These are phyloP conservation scores for Dromas ardeola DNA, from an alignment of 2,113 vertebrate species.

Conservation along the genomic window DNA sequence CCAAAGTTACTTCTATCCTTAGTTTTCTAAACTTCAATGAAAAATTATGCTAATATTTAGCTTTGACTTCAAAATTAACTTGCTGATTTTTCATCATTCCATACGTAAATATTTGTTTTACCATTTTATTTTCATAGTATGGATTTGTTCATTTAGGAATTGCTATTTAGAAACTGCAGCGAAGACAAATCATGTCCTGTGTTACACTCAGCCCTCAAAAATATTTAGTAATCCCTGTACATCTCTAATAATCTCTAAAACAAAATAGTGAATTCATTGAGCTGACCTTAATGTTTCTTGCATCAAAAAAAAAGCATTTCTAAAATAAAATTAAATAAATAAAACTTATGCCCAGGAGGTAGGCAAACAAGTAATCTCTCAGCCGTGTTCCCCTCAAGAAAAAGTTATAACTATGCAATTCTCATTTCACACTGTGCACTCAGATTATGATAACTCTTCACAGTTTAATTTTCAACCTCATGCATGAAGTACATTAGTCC, in stretches of 20 bases:
- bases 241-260: not conserved
- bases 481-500: not conserved
- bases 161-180: not conserved
- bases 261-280: not conserved
- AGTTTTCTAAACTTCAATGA: not conserved
- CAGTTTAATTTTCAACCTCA: not conserved
- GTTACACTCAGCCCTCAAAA: not conserved
- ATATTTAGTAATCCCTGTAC: not conserved
- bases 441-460: not conserved
- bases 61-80: not conserved
- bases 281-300: not conserved
- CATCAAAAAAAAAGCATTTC: not conserved
- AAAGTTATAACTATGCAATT: not conserved
- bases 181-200: not conserved
- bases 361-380: not conserved
- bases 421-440: not conserved
- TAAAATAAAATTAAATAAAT: not conserved
- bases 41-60: not conserved
- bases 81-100: not conserved
- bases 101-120: not conserved
- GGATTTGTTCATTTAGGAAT: not conserved
- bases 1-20: not conserved
- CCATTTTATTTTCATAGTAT: not conserved
- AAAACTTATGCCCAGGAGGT: not conserved
- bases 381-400: not conserved